These are phyloP conservation scores for Australoheros facetus DNA, from an alignment of 2,797 vertebrate genomes.

Conservation along the genomic window DNA sequence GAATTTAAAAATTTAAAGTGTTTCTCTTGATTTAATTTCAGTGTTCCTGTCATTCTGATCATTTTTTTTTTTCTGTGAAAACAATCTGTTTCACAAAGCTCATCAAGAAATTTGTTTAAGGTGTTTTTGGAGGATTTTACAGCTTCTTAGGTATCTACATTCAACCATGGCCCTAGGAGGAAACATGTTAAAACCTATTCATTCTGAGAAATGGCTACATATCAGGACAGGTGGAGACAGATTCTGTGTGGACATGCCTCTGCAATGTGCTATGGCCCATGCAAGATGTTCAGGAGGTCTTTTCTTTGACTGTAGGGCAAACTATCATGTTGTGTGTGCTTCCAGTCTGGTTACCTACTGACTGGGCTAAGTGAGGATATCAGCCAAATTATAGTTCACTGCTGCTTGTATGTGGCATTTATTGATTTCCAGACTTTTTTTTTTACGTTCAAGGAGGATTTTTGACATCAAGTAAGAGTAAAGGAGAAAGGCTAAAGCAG, in stretches of 20 bases:
- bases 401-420: not conserved
- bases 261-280: conserved; percentile 8
- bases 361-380: not conserved
- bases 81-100: not conserved
- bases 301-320: not conserved
- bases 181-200: not conserved
- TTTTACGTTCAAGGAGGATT: too few relatives aligned
- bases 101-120: not conserved
- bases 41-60: not conserved
- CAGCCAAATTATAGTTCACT: not conserved
- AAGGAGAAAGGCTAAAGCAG: not conserved
- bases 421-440: not conserved
- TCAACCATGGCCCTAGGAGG: not conserved
- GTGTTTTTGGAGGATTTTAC: not conserved
- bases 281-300: not conserved
- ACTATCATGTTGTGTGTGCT: not conserved
- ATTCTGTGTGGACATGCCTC: not conserved
- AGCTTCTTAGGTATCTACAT: not conserved
- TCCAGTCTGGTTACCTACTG: conserved; percentile 4
- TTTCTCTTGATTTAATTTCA: not conserved
- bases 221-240: not conserved
- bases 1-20: not conserved
- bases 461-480: not conserved
- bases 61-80: not conserved
- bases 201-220: not conserved